These are phyloP conservation scores for Neofelis nebulosa DNA, from an alignment of 2,113 vertebrate species.

Conservation along the genomic window DNA sequence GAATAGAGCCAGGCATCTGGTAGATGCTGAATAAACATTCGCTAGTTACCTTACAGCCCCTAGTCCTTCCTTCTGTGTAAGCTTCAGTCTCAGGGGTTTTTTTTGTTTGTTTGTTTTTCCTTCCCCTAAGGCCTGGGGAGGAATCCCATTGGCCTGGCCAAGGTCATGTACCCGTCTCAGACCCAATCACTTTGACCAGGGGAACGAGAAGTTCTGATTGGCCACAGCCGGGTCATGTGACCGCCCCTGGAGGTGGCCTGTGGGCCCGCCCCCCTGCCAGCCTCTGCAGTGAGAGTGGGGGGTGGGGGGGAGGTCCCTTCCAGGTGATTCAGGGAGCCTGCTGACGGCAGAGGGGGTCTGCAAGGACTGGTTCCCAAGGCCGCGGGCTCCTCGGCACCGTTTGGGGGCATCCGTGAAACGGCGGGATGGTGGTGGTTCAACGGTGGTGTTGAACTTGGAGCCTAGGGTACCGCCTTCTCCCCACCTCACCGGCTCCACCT, in stretches of 20 bases:
- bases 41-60: no score
- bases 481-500: fast-evolving
- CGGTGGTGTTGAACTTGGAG: background rate
- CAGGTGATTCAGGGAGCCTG: background rate
- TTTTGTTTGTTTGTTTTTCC: background rate
- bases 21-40: background rate
- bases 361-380: fast-evolving
- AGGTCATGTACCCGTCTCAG: background rate
- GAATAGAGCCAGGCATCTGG: background rate
- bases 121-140: background rate
- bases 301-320: background rate
- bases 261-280: fast-evolving
- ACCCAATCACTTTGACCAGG: background rate
- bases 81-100: background rate
- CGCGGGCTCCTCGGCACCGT: no score
- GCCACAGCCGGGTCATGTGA: background rate
- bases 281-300: background rate
- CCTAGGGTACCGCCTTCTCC: background rate
- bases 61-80: background rate
- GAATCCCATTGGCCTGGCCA: background rate
- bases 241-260: fast-evolving
- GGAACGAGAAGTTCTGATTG: background rate
- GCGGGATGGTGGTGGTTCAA: background rate
- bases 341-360: fast-evolving
- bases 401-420: fast-evolving